Percentiles rank a stretch among this genome's conserved stretches.
Evolutionary conservation across 2,888 invertebrate genomes (phyloP).

Genomic region (Andrena flavipes): DNA sequence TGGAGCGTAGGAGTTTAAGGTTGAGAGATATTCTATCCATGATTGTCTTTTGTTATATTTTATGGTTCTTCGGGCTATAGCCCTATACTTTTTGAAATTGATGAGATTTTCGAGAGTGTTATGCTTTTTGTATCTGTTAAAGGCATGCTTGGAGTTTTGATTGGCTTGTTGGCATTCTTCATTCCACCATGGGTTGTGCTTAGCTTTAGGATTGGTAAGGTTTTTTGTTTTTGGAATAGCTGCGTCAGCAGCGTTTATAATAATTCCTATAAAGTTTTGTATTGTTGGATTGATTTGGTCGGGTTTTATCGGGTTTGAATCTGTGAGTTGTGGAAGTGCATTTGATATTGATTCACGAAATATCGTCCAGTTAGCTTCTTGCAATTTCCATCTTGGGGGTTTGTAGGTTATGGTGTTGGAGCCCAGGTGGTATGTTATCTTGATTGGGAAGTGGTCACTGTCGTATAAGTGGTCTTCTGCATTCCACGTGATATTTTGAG

Average conservation of each 20-base stretch:
- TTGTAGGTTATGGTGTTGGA: not conserved
- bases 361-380: not conserved
- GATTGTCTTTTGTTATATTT: conserved; percentile 2
- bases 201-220: not conserved
- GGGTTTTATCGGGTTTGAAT: not conserved
- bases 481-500: not conserved
- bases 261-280: not conserved
- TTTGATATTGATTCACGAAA: not conserved
- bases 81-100: not conserved
- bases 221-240: conserved; percentile 3
- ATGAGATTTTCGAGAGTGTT: not conserved
- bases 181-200: not conserved
- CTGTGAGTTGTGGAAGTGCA: not conserved
- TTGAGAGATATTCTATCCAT: not conserved
- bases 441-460: not conserved
- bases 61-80: not conserved
- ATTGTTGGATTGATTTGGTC: not conserved
- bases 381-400: not conserved
- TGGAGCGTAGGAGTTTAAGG: not conserved
- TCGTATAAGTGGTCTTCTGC: not conserved
- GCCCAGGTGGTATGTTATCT: not conserved
- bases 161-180: not conserved
- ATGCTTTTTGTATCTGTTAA: not conserved
- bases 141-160: not conserved
- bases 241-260: not conserved